Percentiles rank a stretch among this genome's conserved stretches.
These are phyloP conservation scores for Caenorhabditis sp. DNA, from an alignment of 2,888 invertebrate species.

Conservation along the genomic window DNA sequence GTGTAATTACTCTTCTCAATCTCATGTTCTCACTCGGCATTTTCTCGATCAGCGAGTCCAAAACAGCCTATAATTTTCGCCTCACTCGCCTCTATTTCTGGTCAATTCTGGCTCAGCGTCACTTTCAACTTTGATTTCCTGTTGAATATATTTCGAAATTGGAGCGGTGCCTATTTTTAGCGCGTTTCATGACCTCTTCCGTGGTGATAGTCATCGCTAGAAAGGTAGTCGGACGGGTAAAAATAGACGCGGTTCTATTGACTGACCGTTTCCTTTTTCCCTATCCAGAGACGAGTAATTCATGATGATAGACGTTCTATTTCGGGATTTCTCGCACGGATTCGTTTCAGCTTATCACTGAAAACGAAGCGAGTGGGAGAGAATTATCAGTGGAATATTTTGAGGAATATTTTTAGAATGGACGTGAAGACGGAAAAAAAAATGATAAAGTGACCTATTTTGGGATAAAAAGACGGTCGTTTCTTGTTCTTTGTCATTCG, in stretches of 20 bases:
- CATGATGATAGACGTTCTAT: constrained; percentile 32
- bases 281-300: too few species aligned
- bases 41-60: too few species aligned
- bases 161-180: neutral
- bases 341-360: constrained; percentile 19
- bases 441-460: neutral
- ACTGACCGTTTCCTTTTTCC: constrained; percentile 17
- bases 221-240: neutral
- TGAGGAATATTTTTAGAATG: constrained; percentile 8
- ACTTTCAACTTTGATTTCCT: too few species aligned
- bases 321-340: constrained; percentile 31
- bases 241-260: constrained; percentile 31
- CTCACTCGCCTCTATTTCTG: too few species aligned
- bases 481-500: too few species aligned
- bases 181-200: too few species aligned
- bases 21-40: too few species aligned
- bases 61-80: too few species aligned
- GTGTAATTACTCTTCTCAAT: too few species aligned
- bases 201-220: too few species aligned
- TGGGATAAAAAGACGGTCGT: neutral
- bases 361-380: constrained; percentile 2
- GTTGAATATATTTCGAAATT: too few species aligned
- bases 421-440: neutral
- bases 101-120: too few species aligned
- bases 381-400: constrained; percentile 39